phyloP scores from a whole-genome alignment of 2,888 invertebrate genomes.

The Steromphala cineraria region DNA sequence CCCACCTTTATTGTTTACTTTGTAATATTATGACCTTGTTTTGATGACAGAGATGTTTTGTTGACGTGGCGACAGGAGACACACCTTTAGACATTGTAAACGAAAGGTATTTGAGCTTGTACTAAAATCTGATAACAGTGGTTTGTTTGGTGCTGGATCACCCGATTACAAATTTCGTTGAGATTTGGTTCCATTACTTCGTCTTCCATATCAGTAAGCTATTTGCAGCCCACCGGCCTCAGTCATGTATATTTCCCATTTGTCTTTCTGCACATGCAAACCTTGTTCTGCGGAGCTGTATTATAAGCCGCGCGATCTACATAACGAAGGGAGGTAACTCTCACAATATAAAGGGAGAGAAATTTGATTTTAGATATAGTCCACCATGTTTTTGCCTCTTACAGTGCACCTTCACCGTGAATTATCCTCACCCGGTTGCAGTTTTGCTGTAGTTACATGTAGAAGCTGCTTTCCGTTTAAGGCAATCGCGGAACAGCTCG shows the following conservation, averaged over 20 bases:
- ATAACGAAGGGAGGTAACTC: too few species aligned
- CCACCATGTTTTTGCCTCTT: not conserved
- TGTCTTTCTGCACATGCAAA: slow-evolving; percentile 3
- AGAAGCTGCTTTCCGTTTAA: not conserved
- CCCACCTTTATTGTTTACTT: too few species aligned
- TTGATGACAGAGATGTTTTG: too few species aligned
- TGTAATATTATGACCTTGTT: too few species aligned
- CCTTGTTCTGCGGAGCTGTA: too few species aligned
- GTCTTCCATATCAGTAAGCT: not conserved
- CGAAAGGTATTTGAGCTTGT: not conserved
- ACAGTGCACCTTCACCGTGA: slow-evolving; percentile 6
- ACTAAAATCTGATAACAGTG: not conserved
- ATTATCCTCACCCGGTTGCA: not conserved
- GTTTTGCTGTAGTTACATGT: not conserved
- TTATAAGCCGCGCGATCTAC: too few species aligned
- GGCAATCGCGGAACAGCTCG: not conserved
- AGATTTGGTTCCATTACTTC: not conserved
- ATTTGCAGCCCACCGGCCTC: not conserved
- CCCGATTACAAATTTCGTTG: not conserved
- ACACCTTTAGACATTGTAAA: too few species aligned
- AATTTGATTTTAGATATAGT: too few species aligned
- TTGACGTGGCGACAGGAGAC: too few species aligned
- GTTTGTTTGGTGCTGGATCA: slow-evolving; percentile 12
- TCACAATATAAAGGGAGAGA: not conserved
- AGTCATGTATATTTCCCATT: slow-evolving; percentile 1